Evolutionary conservation across 2,888 invertebrate species (phyloP).

Genomic region (Amblyjoppa fuscipennis): DNA sequence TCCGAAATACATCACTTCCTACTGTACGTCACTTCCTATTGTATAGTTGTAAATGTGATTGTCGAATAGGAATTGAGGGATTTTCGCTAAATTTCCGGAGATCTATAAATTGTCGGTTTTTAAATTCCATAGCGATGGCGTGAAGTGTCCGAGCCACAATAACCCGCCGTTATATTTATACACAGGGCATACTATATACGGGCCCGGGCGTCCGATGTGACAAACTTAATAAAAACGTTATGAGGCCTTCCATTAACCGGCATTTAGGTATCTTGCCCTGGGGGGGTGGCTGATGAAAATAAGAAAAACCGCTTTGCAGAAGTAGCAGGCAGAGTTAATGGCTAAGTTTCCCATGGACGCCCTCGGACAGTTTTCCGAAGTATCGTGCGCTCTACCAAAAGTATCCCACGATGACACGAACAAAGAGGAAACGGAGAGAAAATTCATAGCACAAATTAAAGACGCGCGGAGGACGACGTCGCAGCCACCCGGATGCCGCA

Average conservation of each 20-base stretch:
- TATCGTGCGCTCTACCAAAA: conserved; percentile 54
- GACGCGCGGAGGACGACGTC: conserved; percentile 41
- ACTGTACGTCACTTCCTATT: too few relatives aligned
- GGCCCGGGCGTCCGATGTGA: conserved; percentile 66
- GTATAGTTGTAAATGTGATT: background rate
- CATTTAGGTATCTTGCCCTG: conserved; percentile 79
- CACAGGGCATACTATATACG: background rate
- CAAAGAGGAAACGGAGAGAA: conserved; percentile 27
- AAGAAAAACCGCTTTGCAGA: conserved; percentile 52
- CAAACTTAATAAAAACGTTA: conserved; percentile 83
- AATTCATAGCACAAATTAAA: conserved; percentile 53
- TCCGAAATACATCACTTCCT: background rate
- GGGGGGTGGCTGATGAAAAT: conserved; percentile 26
- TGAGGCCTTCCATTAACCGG: conserved; percentile 81
- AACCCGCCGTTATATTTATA: background rate
- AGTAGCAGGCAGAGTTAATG: conserved; percentile 76
- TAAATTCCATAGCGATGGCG: background rate
- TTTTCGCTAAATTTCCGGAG: background rate
- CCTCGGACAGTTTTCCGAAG: conserved; percentile 46
- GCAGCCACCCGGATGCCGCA: conserved; percentile 40
- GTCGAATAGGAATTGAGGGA: background rate
- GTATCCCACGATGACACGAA: conserved; percentile 50
- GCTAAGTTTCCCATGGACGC: conserved; percentile 74
- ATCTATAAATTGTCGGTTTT: background rate
- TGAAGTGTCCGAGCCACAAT: background rate